Conservation (phyloP, 2,113 vertebrate genomes). For the Nibea coibor region DNA sequence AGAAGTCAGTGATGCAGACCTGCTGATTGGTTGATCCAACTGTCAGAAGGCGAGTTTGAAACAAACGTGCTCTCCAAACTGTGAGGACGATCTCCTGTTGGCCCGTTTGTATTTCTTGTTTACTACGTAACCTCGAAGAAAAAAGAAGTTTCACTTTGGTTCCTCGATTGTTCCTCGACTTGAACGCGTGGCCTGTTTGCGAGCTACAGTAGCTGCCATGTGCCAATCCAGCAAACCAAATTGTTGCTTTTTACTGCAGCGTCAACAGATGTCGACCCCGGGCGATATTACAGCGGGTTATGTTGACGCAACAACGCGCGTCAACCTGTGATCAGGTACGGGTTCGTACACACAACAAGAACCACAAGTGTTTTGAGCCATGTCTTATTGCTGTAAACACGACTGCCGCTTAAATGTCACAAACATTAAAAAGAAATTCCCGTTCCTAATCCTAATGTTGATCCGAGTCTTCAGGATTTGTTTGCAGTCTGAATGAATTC, state of each 20-base stretch:
- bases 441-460: slow-evolving; percentile 17
- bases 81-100: neutral
- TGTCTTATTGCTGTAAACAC: slow-evolving; percentile 11
- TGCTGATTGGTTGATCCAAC: no score
- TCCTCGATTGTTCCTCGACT: neutral
- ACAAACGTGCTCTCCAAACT: neutral
- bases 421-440: slow-evolving; percentile 11
- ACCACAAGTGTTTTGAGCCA: slow-evolving; percentile 24
- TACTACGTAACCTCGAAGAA: neutral
- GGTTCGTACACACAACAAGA: neutral
- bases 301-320: slow-evolving; percentile 23
- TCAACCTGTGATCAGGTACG: neutral
- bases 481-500: slow-evolving; percentile 44
- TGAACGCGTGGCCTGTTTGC: neutral
- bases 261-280: neutral
- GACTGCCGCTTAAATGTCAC: slow-evolving; percentile 37
- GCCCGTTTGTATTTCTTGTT: neutral
- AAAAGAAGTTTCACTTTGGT: neutral
- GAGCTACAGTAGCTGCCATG: neutral
- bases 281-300: neutral
- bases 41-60: no score
- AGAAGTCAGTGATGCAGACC: no score
- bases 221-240: neutral
- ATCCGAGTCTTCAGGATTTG: slow-evolving; percentile 22
- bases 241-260: neutral